Percentiles rank a stretch among this genome's conserved stretches.
Evolutionary conservation across 2,888 invertebrate species (phyloP).

Genomic region (Drosophila acutilabella): DNA sequence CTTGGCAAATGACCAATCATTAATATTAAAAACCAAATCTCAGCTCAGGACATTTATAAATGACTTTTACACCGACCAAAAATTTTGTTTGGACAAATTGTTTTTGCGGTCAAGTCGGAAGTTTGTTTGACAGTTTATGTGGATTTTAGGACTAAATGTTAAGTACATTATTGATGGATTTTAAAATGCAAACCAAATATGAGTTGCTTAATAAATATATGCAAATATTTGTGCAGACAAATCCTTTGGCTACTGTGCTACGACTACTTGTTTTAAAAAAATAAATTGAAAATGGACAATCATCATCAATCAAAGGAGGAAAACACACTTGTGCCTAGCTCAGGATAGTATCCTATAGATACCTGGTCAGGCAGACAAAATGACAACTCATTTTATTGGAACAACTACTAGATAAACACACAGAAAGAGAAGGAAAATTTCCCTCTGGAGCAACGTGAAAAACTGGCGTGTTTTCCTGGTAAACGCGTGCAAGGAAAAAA

Average conservation of each 20-base stretch:
- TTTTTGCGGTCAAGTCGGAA: conserved; percentile 59
- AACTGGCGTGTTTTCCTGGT: conserved; percentile 62
- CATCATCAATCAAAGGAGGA: conserved; percentile 63
- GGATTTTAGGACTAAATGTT: conserved; percentile 24
- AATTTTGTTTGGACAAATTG: conserved; percentile 64
- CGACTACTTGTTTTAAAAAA: conserved; percentile 16
- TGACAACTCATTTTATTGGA: conserved; percentile 75
- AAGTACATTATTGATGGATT: conserved; percentile 61
- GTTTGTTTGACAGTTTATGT: conserved; percentile 36
- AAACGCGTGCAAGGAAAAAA: conserved; percentile 65
- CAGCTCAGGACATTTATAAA: conserved; percentile 68
- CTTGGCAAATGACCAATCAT: conserved; percentile 71
- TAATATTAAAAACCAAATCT: conserved; percentile 58
- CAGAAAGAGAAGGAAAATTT: conserved; percentile 4
- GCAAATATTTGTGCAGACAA: conserved; percentile 67
- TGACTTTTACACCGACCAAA: conserved; percentile 54
- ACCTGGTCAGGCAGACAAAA: conserved; percentile 31
- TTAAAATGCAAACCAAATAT: conserved; percentile 57
- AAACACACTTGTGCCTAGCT: conserved; percentile 56
- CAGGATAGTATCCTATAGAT: conserved; percentile 18
- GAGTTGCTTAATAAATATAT: conserved; percentile 34
- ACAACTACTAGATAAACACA: conserved; percentile 52
- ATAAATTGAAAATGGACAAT: conserved; percentile 31
- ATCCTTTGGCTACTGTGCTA: conserved; percentile 74
- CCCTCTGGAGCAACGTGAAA: conserved; percentile 10